These are phyloP conservation scores for Catocala sponsa DNA, from an alignment of 2,888 invertebrate genomes.

Conservation along the genomic window DNA sequence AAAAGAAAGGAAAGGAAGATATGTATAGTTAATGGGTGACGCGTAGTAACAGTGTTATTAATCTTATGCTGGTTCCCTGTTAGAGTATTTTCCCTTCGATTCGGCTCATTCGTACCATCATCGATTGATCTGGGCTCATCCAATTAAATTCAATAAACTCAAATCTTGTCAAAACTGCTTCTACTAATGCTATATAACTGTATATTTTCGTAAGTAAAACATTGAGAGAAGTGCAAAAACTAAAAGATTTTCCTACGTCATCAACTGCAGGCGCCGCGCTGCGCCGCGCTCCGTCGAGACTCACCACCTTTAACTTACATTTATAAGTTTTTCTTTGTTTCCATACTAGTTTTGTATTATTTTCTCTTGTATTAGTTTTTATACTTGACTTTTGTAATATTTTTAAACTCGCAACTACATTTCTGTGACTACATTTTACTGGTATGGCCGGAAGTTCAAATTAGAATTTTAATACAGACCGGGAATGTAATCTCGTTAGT, in stretches of 20 bases:
- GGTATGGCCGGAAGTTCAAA: neutral
- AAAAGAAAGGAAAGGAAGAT: too few species aligned
- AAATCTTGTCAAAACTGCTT: too few species aligned
- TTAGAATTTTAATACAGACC: neutral
- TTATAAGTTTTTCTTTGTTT: conserved; percentile 28
- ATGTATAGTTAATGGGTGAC: too few species aligned
- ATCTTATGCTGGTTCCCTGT: too few species aligned
- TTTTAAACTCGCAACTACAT: conserved; percentile 2
- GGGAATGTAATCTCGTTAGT: too few species aligned
- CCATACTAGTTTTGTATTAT: conserved; percentile 31
- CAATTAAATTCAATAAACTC: too few species aligned
- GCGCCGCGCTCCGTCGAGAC: conserved; percentile 8
- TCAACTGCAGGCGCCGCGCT: neutral
- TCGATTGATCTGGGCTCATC: too few species aligned
- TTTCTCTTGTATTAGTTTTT: conserved; percentile 38
- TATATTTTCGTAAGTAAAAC: neutral
- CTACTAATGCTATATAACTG: too few species aligned
- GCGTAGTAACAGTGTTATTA: too few species aligned
- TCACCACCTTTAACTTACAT: conserved; percentile 33
- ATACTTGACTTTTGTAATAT: conserved; percentile 22
- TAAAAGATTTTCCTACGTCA: neutral
- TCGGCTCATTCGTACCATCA: too few species aligned
- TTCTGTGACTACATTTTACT: neutral
- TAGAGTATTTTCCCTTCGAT: too few species aligned
- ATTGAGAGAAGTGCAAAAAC: neutral